Percentiles rank a stretch among this genome's conserved stretches.
These are phyloP conservation scores for Tachuris rubrigastra DNA, from an alignment of 2,113 vertebrate species.

Conservation along the genomic window DNA sequence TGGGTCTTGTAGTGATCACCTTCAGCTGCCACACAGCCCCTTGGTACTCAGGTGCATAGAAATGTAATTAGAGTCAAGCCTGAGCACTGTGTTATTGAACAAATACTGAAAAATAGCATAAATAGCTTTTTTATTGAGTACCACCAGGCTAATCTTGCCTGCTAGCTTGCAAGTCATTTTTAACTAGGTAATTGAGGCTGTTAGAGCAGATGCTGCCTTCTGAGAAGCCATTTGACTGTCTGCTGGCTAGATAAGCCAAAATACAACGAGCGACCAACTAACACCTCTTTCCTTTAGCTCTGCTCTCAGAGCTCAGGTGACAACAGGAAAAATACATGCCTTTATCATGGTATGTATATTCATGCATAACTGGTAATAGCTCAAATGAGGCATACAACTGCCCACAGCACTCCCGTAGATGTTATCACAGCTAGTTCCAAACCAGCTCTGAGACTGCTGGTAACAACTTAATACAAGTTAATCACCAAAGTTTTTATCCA, in stretches of 20 bases:
- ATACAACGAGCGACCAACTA: background rate
- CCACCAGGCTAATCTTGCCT: background rate
- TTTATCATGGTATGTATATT: background rate
- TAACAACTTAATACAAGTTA: background rate
- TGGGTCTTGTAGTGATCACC: background rate
- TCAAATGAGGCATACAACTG: background rate
- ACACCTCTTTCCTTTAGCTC: background rate
- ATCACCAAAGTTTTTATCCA: background rate
- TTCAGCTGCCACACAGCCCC: background rate
- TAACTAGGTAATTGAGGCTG: background rate
- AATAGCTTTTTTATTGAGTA: background rate
- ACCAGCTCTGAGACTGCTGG: background rate
- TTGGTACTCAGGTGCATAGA: background rate
- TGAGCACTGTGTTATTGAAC: background rate
- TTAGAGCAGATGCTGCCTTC: background rate
- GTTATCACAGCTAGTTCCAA: background rate
- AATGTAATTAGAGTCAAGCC: background rate
- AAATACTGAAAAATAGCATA: background rate
- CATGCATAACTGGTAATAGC: background rate
- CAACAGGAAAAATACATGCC: background rate
- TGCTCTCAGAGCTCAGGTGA: background rate
- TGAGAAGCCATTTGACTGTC: background rate
- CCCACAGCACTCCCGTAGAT: background rate
- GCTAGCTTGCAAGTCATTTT: background rate
- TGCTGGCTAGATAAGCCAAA: background rate